Evolutionary conservation across 2,888 invertebrate species (phyloP).

Genomic region (Hedychridium roseum): DNA sequence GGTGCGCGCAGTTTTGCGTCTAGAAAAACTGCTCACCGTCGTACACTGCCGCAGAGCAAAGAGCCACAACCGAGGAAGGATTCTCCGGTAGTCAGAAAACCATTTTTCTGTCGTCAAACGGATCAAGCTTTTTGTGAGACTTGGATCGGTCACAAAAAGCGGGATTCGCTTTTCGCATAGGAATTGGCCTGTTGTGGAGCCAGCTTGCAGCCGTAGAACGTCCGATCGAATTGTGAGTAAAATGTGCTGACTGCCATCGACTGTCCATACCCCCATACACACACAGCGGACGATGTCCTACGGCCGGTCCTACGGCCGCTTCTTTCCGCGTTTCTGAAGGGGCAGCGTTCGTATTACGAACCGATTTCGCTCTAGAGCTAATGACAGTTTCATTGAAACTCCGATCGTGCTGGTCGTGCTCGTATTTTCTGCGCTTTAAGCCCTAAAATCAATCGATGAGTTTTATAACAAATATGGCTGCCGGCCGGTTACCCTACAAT

Average conservation of each 20-base stretch:
- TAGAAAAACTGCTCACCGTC: slow-evolving; percentile 26
- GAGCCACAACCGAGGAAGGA: slow-evolving; percentile 46
- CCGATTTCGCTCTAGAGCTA: no score
- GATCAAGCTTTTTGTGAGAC: slow-evolving; percentile 64
- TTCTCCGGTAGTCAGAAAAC: slow-evolving; percentile 54
- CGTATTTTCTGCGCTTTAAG: slow-evolving; percentile 14
- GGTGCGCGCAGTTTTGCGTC: slow-evolving; percentile 26
- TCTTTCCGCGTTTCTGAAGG: neutral
- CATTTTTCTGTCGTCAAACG: slow-evolving; percentile 64
- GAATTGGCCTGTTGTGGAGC: slow-evolving; percentile 54
- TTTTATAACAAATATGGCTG: slow-evolving; percentile 56
- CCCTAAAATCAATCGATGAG: slow-evolving; percentile 47
- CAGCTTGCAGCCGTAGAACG: slow-evolving; percentile 33
- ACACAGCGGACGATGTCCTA: slow-evolving; percentile 27
- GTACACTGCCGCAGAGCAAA: slow-evolving; percentile 30
- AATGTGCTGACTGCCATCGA: slow-evolving; percentile 25
- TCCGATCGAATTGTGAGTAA: slow-evolving; percentile 46
- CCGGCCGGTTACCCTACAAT: slow-evolving; percentile 44
- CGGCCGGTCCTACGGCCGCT: slow-evolving; percentile 24
- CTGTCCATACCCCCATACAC: no score
- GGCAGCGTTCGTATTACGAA: neutral
- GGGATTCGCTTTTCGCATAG: slow-evolving; percentile 64
- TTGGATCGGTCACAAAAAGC: slow-evolving; percentile 64
- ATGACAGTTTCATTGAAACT: no score
- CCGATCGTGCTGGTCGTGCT: no score